Conservation (phyloP, 2,113 vertebrate species). For the Polypterus senegalus region DNA sequence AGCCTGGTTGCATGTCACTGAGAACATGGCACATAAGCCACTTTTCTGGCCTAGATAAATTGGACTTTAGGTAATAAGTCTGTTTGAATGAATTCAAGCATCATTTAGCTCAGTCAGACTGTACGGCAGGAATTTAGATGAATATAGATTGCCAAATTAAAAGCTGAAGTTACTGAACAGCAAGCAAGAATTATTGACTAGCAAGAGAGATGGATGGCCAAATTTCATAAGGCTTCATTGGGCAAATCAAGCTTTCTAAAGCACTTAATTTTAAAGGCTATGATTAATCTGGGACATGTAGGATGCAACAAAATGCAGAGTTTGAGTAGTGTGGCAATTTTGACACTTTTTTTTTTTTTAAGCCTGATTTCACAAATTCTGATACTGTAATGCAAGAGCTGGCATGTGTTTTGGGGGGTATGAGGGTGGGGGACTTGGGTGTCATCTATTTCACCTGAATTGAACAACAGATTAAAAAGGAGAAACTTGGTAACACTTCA, state of each 20-base stretch:
- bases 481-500: no score
- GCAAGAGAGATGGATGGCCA: slow-evolving; percentile 18
- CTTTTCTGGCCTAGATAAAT: slow-evolving; percentile 19
- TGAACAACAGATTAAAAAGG: no score
- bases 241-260: background rate
- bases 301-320: no score
- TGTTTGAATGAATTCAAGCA: slow-evolving; percentile 20
- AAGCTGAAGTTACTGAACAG: slow-evolving; percentile 14
- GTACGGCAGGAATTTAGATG: slow-evolving; percentile 17
- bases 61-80: slow-evolving; percentile 15
- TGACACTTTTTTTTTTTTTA: no score
- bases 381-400: no score
- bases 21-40: slow-evolving; percentile 17
- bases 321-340: no score
- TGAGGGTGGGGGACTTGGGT: no score
- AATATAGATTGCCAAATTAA: slow-evolving; percentile 21
- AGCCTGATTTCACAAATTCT: no score
- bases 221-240: slow-evolving; percentile 10
- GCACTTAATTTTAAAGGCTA: no score
- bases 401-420: no score
- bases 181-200: slow-evolving; percentile 8
- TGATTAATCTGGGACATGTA: no score
- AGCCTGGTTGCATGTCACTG: slow-evolving; percentile 17
- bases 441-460: no score
- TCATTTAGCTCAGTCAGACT: slow-evolving; percentile 12